Evolutionary conservation across 2,797 vertebrate species (phyloP).

Genomic region (Micropoecilia bifurca): DNA sequence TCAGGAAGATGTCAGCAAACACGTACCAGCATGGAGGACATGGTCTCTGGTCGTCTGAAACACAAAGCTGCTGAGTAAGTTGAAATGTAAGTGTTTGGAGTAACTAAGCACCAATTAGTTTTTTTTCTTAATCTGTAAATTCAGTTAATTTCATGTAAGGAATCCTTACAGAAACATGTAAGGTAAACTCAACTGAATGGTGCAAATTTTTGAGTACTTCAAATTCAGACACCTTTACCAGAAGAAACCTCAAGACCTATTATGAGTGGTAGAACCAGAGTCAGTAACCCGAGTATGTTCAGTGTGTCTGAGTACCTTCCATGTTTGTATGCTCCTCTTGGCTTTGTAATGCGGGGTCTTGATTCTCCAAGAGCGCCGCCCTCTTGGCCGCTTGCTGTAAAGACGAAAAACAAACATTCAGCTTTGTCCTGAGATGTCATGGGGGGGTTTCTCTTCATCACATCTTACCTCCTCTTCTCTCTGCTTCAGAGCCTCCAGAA

Average conservation of each 20-base stretch:
- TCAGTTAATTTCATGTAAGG: neutral
- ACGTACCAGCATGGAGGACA: slow-evolving; percentile 92
- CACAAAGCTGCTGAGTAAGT: neutral
- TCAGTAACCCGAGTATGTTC: neutral
- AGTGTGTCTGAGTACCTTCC: slow-evolving; percentile 48
- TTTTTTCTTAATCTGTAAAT: neutral
- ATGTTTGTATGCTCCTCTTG: slow-evolving; percentile 32
- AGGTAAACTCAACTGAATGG: neutral
- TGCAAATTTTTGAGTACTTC: neutral
- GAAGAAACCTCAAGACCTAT: neutral
- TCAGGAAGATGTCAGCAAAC: slow-evolving; percentile 86
- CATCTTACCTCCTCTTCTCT: slow-evolving; percentile 74
- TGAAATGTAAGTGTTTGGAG: neutral
- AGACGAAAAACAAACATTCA: slow-evolving; percentile 6
- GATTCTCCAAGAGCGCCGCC: slow-evolving; percentile 56
- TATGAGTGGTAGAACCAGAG: neutral
- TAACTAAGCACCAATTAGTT: neutral
- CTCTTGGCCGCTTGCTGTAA: slow-evolving; percentile 36
- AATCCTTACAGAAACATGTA: neutral
- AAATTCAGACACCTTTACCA: neutral
- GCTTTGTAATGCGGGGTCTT: slow-evolving; percentile 17
- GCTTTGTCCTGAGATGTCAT: neutral
- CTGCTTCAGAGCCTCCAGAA: slow-evolving; percentile 88
- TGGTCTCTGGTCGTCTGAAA: slow-evolving; percentile 87
- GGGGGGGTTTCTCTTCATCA: neutral